Evolutionary conservation across 2,888 invertebrate species (phyloP).

Genomic region (Melanophora roralis): DNA sequence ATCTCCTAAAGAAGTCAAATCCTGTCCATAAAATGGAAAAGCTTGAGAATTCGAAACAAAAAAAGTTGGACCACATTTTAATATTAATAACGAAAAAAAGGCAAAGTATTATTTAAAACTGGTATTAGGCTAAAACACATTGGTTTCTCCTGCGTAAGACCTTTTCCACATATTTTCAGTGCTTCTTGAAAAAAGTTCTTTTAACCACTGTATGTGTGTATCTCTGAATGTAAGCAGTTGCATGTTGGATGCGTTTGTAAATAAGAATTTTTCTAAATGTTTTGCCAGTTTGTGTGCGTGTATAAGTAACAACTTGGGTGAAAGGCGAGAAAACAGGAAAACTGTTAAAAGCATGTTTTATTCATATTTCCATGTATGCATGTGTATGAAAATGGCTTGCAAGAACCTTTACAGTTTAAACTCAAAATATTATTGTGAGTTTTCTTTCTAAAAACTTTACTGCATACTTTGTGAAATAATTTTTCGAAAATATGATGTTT

Average conservation of each 20-base stretch:
- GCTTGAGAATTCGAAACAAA: too few relatives aligned
- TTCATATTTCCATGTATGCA: conserved; percentile 1
- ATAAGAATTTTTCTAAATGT: background rate
- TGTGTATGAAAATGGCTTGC: background rate
- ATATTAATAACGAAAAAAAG: too few relatives aligned
- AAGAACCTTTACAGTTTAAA: conserved; percentile 6
- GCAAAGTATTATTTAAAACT: too few relatives aligned
- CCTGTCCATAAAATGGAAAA: too few relatives aligned
- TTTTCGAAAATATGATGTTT: background rate
- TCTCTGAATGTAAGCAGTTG: background rate
- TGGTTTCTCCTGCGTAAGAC: too few relatives aligned
- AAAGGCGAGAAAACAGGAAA: conserved; percentile 18
- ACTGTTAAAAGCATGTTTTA: too few relatives aligned
- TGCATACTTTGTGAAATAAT: too few relatives aligned
- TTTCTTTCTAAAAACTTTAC: background rate
- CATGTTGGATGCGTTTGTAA: background rate
- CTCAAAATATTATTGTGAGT: background rate
- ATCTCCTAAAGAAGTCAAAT: too few relatives aligned
- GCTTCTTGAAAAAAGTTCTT: too few relatives aligned
- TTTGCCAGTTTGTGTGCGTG: background rate
- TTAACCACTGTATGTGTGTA: background rate
- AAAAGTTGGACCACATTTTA: too few relatives aligned
- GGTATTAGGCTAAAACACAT: too few relatives aligned
- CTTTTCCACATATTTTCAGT: too few relatives aligned
- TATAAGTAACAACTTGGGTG: conserved; percentile 9